Evolutionary conservation across 1,140 invertebrate species (phyloP), one percentile per base, ranked within the genome.

Genomic region (Sitophilus oryzae): DNA sequence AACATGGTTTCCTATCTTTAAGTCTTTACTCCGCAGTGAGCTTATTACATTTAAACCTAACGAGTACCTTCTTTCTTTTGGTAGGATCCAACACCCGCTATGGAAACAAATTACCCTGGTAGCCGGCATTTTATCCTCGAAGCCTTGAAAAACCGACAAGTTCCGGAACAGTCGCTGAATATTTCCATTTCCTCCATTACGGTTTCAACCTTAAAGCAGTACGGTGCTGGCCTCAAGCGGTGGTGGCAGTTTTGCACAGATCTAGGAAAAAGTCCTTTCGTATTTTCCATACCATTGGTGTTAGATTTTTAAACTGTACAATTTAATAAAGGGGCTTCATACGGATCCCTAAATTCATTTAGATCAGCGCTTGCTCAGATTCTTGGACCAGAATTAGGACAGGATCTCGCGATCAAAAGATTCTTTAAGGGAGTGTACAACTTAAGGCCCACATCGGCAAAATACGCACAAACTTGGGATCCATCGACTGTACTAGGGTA

Each of bases 221-320:
- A n/a, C n/a, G n/a, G n/a, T n/a, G n/a, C 20, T 9, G 40, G 34
- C 19, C 20, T 50, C n/a, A 19, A 18, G 20, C 15, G 15, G 15
- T 50, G 46, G 20, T 50, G 47, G 47, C 2, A 52, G 10, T 52
- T 43, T 15, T 52, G 49, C 15, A 44, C 2, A 8, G 14, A 6
- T 4, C 10, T 15, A 3, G 40, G 20, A 11, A 34, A 43, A 3
- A 10, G 34, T n/a, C 15, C 16, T 15, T 50, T 41, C 20, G 20
- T 43, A 14, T 22, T 34, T 4, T 11, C 11, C 15, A 50, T 41
- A 21, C 19, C 30, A 15, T 40, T 14, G 20, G 15, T 36, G 19
- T 18, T 38, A 3, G 19, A 14, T 11, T 42, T 42, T 19, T 42
- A 15, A 2, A 14, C 14, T 3, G 14, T 45, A 15, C 10, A n/a